Base-by-base conservation (phyloP, 2,113 vertebrate species). In the Plestiodon gilberti region DNA sequence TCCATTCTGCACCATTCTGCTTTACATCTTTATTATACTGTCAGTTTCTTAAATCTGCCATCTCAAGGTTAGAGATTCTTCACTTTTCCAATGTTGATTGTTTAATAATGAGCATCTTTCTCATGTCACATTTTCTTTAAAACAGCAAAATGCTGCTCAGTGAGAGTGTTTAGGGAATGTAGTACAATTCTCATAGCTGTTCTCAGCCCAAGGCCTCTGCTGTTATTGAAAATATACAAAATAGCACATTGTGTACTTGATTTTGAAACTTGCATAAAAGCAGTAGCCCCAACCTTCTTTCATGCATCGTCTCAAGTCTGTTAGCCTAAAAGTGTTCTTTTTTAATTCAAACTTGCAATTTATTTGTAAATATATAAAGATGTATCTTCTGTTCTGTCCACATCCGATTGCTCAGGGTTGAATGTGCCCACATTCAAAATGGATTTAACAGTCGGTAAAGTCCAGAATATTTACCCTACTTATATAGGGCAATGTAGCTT, bases 11-110 rank as follows among this genome's bases (percentile, higher is more conserved):
- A 95, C 94, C 96, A 95, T 95, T 96, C 95, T 97, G 96, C 96
- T 97, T 97, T 96, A 96, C 93, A 91, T 96, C 96, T 95, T 96
- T 96, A 96, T 96, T 96, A 94, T 96, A 95, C 96, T 97, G 93
- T 97, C 96, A 96, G 95, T 97, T 96, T 97, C 96, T 97, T 97
- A 96, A 97, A 95, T 96, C 95, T 97, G 89, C 95, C 94, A 95
- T 96, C 92, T 95, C 96, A 96, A 97, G 96, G 96, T 97, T 96
- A 97, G 97, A 96, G 92, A 94, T 94, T 92, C 93, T 96, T 96
- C 96, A 95, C 93, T 95, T 96, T 96, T 95, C 93, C 94, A 95
- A 94, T 95, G 93, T 93, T 93, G 94, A 94, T 88, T 95, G 90
- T 95, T 89, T 94, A 91, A 90, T 93, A 90, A 93, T 93, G 87